Conservation (phyloP, 1,140 invertebrate species). For the Lucilia sericata region DNA sequence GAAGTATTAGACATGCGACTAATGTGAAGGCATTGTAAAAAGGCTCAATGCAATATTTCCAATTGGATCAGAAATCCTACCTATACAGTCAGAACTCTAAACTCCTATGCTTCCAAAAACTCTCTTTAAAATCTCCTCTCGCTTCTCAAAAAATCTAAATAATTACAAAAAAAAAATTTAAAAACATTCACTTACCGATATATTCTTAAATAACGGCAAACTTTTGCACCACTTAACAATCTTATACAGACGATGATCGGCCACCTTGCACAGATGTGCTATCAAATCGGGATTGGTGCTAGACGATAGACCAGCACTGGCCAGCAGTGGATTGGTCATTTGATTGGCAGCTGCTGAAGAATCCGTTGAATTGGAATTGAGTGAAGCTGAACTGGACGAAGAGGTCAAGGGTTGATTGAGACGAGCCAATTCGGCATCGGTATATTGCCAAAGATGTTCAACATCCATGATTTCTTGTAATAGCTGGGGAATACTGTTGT, state of each 20-base stretch:
- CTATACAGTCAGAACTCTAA: no score
- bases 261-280: conserved; percentile 91
- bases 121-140: not conserved
- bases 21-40: no score
- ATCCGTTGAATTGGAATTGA: conserved; percentile 58
- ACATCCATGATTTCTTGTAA: conserved; percentile 92
- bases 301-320: conserved; percentile 73
- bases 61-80: no score
- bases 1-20: no score
- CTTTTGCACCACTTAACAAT: conserved; percentile 99
- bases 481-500: conserved; percentile 34
- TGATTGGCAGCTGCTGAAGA: conserved; percentile 63
- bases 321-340: conserved; percentile 73
- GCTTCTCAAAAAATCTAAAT: conserved; percentile 52
- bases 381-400: conserved; percentile 60
- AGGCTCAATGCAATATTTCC: no score
- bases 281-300: conserved; percentile 86
- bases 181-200: conserved; percentile 82
- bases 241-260: conserved; percentile 95
- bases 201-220: conserved; percentile 95
- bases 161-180: conserved; percentile 49
- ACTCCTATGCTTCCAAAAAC: no score
- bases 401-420: conserved; percentile 69
- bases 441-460: conserved; percentile 93
- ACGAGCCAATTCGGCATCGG: conserved; percentile 76